These are phyloP conservation scores for Nomada ferruginata DNA, from an alignment of 2,888 invertebrate genomes.

Conservation along the genomic window DNA sequence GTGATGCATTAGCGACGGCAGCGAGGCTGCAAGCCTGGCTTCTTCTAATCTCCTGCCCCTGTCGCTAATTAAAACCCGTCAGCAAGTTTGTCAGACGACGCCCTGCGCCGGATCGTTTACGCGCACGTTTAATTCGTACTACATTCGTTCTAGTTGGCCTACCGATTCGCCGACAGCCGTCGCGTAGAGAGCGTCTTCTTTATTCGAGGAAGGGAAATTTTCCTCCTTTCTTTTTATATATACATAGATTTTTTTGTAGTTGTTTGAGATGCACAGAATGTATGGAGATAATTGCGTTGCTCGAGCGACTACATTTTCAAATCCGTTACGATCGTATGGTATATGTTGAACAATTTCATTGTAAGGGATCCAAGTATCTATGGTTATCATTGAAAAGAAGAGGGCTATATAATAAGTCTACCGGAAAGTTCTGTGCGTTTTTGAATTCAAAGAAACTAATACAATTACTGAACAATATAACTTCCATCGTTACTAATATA, in stretches of 20 bases:
- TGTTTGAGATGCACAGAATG: too few species aligned
- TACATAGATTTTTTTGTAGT: neutral
- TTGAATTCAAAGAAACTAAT: too few species aligned
- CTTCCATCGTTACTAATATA: too few species aligned
- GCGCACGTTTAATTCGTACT: conserved; percentile 47
- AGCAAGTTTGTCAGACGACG: conserved; percentile 73
- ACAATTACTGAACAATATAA: too few species aligned
- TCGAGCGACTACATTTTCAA: too few species aligned
- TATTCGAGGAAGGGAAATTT: neutral
- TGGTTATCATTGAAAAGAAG: too few species aligned
- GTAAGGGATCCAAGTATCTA: too few species aligned
- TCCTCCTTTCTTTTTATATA: neutral
- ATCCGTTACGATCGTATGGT: too few species aligned
- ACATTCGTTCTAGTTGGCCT: conserved; percentile 19
- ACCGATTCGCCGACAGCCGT: neutral
- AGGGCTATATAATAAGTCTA: too few species aligned
- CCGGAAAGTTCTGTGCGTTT: too few species aligned
- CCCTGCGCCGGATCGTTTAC: conserved; percentile 43
- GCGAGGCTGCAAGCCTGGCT: conserved; percentile 57
- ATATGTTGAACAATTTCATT: too few species aligned
- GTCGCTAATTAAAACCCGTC: conserved; percentile 79
- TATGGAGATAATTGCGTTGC: too few species aligned
- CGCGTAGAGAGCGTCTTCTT: neutral
- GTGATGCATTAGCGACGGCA: conserved; percentile 79
- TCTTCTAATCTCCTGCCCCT: conserved; percentile 73